A percentile compares a stretch with the other conserved stretches of the same genome.
Evolutionary conservation across 2,113 vertebrate genomes (phyloP).

Genomic region (Mormyrus iriodes): DNA sequence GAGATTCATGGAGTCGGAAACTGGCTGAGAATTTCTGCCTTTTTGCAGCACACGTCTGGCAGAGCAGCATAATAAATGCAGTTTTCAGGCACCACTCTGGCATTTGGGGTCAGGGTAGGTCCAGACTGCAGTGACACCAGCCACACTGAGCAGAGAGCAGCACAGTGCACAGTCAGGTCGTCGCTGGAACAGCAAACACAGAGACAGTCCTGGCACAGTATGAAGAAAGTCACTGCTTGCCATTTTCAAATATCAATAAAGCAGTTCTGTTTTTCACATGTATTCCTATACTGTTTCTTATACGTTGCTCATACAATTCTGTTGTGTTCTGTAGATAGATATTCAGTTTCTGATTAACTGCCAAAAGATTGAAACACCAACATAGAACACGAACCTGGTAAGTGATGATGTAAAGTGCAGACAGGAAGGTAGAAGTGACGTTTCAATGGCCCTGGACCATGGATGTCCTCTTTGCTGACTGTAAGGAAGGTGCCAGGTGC

Average conservation of each 20-base stretch:
- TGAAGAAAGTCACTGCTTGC: background rate
- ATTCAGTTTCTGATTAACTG: no score
- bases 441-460: background rate
- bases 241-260: background rate
- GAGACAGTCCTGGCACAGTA: background rate
- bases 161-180: background rate
- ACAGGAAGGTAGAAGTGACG: background rate
- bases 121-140: background rate
- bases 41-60: background rate
- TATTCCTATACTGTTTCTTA: background rate
- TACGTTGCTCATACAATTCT: background rate
- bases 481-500: background rate
- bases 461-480: background rate
- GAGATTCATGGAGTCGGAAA: background rate
- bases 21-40: background rate
- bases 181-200: background rate
- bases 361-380: no score
- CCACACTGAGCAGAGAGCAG: background rate
- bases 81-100: background rate
- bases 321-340: background rate
- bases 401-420: background rate
- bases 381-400: background rate
- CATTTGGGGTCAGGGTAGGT: background rate
- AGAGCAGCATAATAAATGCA: background rate
- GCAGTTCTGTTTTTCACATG: background rate